Conservation (phyloP, 2,113 vertebrate species). For the Nothocercus julius region DNA sequence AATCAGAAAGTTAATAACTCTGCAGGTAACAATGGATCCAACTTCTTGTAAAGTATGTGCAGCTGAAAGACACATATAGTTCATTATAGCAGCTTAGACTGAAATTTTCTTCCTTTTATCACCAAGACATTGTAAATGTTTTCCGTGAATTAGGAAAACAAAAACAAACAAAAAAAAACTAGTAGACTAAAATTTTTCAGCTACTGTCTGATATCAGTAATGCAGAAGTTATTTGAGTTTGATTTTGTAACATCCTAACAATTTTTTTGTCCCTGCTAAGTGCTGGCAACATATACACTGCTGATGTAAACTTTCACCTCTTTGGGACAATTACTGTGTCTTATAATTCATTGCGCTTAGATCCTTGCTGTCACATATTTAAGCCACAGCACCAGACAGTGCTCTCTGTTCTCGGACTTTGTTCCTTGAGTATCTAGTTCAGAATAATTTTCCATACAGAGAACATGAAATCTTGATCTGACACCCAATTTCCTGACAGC, state of each 20-base stretch:
- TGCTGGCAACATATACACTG: not conserved
- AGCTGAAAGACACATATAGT: not conserved
- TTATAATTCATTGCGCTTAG: not conserved
- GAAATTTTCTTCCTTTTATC: not conserved
- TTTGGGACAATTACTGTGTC: not conserved
- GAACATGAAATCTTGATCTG: not conserved
- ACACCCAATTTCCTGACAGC: not conserved
- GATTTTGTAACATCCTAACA: not conserved
- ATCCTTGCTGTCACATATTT: not conserved
- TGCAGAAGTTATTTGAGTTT: not conserved
- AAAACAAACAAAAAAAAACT: not conserved
- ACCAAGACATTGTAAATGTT: not conserved
- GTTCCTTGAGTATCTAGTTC: not conserved
- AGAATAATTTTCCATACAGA: not conserved
- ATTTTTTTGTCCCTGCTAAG: not conserved
- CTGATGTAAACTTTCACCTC: not conserved
- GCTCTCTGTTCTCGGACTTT: fast-evolving
- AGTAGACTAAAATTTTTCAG: not conserved
- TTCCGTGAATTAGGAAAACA: not conserved
- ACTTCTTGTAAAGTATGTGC: not conserved
- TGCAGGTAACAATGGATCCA: not conserved
- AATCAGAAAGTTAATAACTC: not conserved
- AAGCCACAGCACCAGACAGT: not conserved
- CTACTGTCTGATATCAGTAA: not conserved
- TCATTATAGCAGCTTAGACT: not conserved